Evolutionary conservation across 1,140 invertebrate genomes (phyloP).

Genomic region (Ruditapes philippinarum): DNA sequence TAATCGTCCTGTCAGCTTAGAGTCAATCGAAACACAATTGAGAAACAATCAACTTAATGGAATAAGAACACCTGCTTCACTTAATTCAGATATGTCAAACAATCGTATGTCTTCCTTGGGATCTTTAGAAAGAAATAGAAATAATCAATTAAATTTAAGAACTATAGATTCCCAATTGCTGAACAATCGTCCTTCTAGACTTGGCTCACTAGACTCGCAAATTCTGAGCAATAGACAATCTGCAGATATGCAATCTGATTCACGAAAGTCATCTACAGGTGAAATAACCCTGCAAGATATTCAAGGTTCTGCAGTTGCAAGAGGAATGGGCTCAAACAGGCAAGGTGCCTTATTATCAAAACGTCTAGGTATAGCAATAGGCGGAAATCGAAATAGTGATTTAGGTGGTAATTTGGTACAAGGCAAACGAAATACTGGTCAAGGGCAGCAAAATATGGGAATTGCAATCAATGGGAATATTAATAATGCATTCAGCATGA

Average conservation of each 20-base stretch:
- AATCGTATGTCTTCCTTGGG: no score
- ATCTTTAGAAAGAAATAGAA: no score
- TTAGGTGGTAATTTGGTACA: background rate
- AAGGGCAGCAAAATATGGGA: background rate
- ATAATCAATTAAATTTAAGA: no score
- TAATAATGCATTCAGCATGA: background rate
- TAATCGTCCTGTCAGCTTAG: no score
- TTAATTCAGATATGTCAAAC: no score
- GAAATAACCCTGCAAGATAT: conserved; percentile 11
- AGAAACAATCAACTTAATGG: no score
- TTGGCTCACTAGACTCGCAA: no score
- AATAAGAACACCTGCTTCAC: no score
- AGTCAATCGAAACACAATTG: no score
- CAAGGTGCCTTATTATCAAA: background rate
- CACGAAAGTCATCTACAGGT: background rate
- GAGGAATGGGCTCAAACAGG: background rate
- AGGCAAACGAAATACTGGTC: background rate
- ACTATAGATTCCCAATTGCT: no score
- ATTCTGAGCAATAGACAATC: background rate
- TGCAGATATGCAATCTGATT: background rate
- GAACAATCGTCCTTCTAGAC: no score
- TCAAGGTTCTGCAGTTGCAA: background rate
- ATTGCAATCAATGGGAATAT: background rate
- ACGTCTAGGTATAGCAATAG: background rate
- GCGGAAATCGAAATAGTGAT: background rate